Percentiles rank a stretch among this genome's conserved stretches.
phyloP scores from a whole-genome alignment of 2,888 invertebrate genomes.

The Drosophila robusta region DNA sequence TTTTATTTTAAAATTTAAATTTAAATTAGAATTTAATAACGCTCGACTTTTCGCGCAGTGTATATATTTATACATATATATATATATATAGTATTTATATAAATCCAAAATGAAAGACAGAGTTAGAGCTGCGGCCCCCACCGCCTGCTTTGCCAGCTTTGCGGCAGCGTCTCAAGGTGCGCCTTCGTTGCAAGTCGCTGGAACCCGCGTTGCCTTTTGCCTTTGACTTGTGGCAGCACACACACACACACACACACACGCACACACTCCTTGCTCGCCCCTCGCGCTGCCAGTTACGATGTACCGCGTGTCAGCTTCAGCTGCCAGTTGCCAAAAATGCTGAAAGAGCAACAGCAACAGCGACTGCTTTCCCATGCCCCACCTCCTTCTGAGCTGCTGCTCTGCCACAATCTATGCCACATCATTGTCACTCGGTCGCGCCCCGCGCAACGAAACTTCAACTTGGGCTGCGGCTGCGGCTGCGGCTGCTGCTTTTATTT shows the following conservation, averaged over 20 bases:
- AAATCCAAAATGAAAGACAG: constrained; percentile 29
- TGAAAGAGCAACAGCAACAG: constrained; percentile 21
- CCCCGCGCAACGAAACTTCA: constrained; percentile 50
- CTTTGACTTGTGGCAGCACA: constrained; percentile 40
- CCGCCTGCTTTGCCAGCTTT: neutral
- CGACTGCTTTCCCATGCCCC: neutral
- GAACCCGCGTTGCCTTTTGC: constrained; percentile 2
- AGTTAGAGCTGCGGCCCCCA: constrained; percentile 7
- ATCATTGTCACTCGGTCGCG: constrained; percentile 68
- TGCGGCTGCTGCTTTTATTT: constrained; percentile 55
- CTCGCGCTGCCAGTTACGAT: constrained; percentile 11
- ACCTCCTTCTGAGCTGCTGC: neutral
- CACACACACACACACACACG: neutral
- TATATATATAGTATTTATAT: neutral
- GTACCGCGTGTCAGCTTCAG: constrained; percentile 52
- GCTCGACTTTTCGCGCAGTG: too few species aligned
- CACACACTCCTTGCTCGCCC: neutral
- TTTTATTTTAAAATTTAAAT: too few species aligned
- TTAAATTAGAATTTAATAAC: too few species aligned
- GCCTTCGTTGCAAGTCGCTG: neutral
- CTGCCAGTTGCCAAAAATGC: constrained; percentile 53
- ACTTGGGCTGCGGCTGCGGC: constrained; percentile 25
- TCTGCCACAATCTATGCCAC: constrained; percentile 60
- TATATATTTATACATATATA: neutral
- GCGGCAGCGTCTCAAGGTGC: constrained; percentile 18